Base-by-base conservation (phyloP, 2,797 vertebrate genomes). In the Helicolenus hilgendorfi region DNA sequence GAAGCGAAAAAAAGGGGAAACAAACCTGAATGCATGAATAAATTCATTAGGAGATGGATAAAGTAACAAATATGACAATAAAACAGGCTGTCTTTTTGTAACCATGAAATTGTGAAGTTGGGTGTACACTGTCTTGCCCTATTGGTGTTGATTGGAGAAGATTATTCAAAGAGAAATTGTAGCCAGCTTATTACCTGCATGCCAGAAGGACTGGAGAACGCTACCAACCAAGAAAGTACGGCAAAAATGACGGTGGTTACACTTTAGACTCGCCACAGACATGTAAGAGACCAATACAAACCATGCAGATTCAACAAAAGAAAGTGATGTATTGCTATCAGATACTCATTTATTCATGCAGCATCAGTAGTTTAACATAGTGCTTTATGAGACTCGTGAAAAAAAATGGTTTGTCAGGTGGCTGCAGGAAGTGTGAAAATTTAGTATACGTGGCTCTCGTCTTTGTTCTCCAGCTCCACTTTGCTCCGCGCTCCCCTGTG, bases 381-480 rank as follows among this genome's bases (percentile, higher is more conserved):
- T 7, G 31, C n/a, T 36, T 65, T 9, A 65, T 38, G 63, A 45
- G 41, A 18, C 41, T 45, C 41, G 31, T 62, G 20, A 24, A 22
- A n/a, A 11, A 3, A 0, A 65, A 35, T 24, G 4, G n/a, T 65
- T 36, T 36, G 15, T 45, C 41, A 45, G 33, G 22, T 56, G 11
- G 15, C 36, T 7, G 18, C 27, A 71, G 7, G 26, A 53, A 24
- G 18, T 18, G 29, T 45, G n/a, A 64, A 13, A 5, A 53, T 33
- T 71, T n/a, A 18, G 29, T 45, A 45, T 26, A 36, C 3, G 31
- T 64, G 29, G 27, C 59, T 53, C 9, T 45, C 41, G 4, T 2
- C n/a, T 38, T 13, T 36, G 72, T 80, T 27, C 36, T 79, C 11
- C 60, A 56, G 49, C 58, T 55, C 26, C 60, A 63, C 85, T 90